These are phyloP conservation scores for Bambusicola thoracicus DNA, from an alignment of 2,113 vertebrate genomes.

Conservation along the genomic window DNA sequence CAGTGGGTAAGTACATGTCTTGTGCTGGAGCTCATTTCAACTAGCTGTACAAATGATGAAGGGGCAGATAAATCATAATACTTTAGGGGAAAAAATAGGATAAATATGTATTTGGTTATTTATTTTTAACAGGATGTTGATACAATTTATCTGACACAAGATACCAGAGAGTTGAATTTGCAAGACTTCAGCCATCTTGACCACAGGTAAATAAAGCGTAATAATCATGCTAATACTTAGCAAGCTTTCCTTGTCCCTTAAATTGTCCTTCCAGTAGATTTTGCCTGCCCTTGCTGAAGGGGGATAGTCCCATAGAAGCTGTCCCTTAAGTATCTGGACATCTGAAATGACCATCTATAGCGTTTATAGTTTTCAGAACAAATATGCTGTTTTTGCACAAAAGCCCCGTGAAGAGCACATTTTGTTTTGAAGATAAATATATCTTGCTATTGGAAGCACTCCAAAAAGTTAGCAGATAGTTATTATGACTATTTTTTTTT, in stretches of 20 bases:
- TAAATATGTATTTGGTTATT: background rate
- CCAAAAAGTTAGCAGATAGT: conserved; percentile 22
- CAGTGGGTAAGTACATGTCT: conserved; percentile 89
- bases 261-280: background rate
- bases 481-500: background rate
- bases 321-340: background rate
- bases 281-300: background rate
- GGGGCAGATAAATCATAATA: background rate
- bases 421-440: conserved; percentile 14
- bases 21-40: background rate
- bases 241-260: background rate
- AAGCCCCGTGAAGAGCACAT: background rate
- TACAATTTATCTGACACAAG: conserved; percentile 97
- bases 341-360: background rate
- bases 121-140: conserved; percentile 89
- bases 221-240: background rate
- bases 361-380: background rate
- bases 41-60: background rate
- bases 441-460: conserved; percentile 21
- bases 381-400: background rate
- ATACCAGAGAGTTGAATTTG: conserved; percentile 93
- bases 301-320: background rate
- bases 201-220: conserved; percentile 83
- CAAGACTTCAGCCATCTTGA: conserved; percentile 98
- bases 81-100: background rate